A percentile compares a stretch with the other conserved stretches of the same genome.
Evolutionary conservation across 2,888 invertebrate genomes (phyloP).

Genomic region (Rutpela maculata): DNA sequence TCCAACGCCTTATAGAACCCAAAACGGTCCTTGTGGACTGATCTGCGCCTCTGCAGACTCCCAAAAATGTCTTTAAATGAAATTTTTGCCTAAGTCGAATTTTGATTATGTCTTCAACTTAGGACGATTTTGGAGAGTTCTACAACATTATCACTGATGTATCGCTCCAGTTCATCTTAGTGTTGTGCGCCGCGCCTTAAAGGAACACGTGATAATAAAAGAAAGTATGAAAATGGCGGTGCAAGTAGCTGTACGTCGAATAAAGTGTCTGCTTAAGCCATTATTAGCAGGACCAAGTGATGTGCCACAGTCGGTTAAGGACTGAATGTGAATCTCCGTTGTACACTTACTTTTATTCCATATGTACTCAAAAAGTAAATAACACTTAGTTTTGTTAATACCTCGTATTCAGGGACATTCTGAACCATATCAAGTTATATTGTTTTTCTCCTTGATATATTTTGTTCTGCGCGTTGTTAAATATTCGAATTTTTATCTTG

Average conservation of each 20-base stretch:
- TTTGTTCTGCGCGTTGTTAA: background rate
- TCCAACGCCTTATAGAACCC: too few relatives aligned
- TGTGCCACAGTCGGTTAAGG: background rate
- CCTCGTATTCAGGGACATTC: conserved; percentile 29
- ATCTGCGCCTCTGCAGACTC: too few relatives aligned
- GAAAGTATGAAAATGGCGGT: background rate
- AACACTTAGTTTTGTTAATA: conserved; percentile 2
- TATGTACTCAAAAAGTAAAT: conserved; percentile 17
- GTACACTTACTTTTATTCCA: background rate
- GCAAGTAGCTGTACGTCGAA: background rate
- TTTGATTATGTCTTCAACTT: too few relatives aligned
- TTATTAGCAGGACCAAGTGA: background rate
- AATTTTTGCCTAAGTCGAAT: too few relatives aligned
- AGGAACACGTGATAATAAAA: background rate
- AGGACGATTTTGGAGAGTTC: too few relatives aligned
- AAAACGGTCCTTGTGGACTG: too few relatives aligned
- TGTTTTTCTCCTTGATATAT: conserved; percentile 17
- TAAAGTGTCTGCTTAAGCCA: background rate
- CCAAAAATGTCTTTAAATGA: too few relatives aligned
- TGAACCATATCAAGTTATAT: conserved; percentile 29
- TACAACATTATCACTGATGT: background rate
- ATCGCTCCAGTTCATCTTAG: background rate
- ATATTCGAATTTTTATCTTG: conserved; percentile 1
- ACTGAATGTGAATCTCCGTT: background rate
- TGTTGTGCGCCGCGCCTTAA: background rate